Evolutionary conservation across 1,140 invertebrate genomes (phyloP).

Genomic region (Calephelis nemesis): DNA sequence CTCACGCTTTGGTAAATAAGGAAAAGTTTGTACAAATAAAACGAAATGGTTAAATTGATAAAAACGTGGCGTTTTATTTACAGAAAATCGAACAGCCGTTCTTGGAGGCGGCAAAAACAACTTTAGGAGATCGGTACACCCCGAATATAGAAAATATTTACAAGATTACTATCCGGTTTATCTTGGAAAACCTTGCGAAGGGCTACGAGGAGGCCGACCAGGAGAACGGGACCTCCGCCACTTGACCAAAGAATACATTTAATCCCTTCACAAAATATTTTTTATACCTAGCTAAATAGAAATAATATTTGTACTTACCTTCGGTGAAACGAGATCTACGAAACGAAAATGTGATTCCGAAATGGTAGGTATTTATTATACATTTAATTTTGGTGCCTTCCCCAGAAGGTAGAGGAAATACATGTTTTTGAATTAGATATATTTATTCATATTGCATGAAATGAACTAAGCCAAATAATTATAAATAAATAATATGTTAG

Average conservation of each 20-base stretch:
- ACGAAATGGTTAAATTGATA: too few species aligned
- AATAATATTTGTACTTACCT: not conserved
- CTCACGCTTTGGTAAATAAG: too few species aligned
- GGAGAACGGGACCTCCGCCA: constrained; percentile 44
- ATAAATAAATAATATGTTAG: too few species aligned
- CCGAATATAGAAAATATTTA: constrained; percentile 95
- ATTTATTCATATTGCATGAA: too few species aligned
- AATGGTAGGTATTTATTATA: too few species aligned
- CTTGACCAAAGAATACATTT: constrained; percentile 27
- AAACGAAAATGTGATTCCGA: too few species aligned
- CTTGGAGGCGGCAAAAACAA: constrained; percentile 90
- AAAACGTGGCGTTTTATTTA: constrained; percentile 57
- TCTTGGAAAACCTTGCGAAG: constrained; percentile 91
- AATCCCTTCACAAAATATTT: not conserved
- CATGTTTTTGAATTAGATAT: too few species aligned
- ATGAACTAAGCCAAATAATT: too few species aligned
- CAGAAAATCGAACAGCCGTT: constrained; percentile 95
- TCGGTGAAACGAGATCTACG: not conserved
- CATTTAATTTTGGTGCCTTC: too few species aligned
- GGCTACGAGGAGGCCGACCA: constrained; percentile 84
- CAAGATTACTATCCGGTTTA: constrained; percentile 93
- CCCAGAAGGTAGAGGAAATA: too few species aligned
- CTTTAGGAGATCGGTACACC: constrained; percentile 92
- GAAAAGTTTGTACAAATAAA: too few species aligned
- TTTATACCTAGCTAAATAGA: not conserved